phyloP scores from a whole-genome alignment of 2,797 vertebrate species.

The Onychomys torridus region DNA sequence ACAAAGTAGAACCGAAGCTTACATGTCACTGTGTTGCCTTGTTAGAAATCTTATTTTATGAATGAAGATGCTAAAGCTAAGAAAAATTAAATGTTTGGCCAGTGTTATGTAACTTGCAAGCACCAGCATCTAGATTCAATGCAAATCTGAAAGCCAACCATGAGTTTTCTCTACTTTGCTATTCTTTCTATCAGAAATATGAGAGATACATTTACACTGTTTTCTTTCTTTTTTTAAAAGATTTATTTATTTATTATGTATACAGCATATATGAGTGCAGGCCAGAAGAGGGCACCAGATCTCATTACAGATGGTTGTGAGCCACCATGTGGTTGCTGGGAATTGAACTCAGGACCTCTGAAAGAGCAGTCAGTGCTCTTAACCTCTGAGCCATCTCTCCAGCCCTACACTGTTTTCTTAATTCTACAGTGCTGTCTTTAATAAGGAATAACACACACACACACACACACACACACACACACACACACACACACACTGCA shows the following conservation, averaged over 20 bases:
- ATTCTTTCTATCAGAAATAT: conserved; percentile 9
- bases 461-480: not conserved
- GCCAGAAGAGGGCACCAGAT: too few species aligned
- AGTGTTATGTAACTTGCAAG: not conserved
- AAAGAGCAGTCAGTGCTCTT: too few species aligned
- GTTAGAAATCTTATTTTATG: conserved; percentile 27
- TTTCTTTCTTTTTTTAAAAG: too few species aligned
- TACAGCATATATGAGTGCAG: too few species aligned
- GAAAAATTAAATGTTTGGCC: not conserved
- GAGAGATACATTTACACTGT: not conserved
- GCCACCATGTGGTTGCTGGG: too few species aligned
- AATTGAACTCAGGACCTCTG: too few species aligned
- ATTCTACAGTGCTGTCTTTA: not conserved
- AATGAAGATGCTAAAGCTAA: conserved; percentile 11
- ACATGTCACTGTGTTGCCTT: conserved; percentile 14
- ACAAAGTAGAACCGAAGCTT: not conserved
- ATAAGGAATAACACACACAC: not conserved
- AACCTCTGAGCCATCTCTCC: too few species aligned
- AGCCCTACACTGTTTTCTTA: too few species aligned
- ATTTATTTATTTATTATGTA: too few species aligned
- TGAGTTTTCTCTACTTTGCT: not conserved
- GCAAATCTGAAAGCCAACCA: not conserved
- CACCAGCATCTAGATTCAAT: not conserved
- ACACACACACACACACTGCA: not conserved
- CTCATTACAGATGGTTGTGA: too few species aligned